These are phyloP conservation scores for Potamarius usumacintae DNA, from an alignment of 2,113 vertebrate species.

Conservation along the genomic window DNA sequence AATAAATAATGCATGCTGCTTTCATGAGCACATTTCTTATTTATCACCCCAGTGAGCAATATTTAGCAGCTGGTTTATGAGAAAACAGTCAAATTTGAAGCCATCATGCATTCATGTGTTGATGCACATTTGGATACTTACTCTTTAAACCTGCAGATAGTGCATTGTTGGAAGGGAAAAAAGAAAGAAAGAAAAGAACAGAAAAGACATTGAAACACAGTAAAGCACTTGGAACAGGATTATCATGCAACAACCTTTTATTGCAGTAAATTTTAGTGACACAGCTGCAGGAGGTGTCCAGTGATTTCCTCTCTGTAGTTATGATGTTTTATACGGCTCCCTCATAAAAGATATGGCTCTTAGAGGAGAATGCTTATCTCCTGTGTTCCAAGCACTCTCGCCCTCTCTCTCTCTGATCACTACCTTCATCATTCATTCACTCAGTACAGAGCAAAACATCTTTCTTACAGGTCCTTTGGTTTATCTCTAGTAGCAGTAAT, in stretches of 20 bases:
- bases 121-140: conserved; percentile 76
- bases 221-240: not conserved
- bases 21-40: conserved; percentile 27
- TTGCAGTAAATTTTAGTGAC: conserved; percentile 23
- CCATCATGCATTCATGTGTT: conserved; percentile 5
- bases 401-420: not conserved
- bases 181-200: conserved; percentile 39
- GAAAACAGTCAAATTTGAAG: not conserved
- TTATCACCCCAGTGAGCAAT: conserved; percentile 14
- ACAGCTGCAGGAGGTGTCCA: not conserved
- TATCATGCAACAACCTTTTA: not conserved
- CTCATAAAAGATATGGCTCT: conserved; percentile 6
- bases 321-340: conserved; percentile 13
- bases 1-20: conserved; percentile 13
- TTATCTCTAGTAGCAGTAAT: conserved; percentile 48
- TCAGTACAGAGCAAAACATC: not conserved
- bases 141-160: conserved; percentile 92
- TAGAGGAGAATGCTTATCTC: conserved; percentile 33
- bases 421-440: conserved; percentile 19
- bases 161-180: conserved; percentile 54
- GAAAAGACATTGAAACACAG: not conserved
- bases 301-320: conserved; percentile 16
- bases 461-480: conserved; percentile 18
- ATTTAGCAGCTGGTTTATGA: not conserved
- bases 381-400: not conserved